Conservation (phyloP, 2,888 invertebrate species). For the Noctua janthina region DNA sequence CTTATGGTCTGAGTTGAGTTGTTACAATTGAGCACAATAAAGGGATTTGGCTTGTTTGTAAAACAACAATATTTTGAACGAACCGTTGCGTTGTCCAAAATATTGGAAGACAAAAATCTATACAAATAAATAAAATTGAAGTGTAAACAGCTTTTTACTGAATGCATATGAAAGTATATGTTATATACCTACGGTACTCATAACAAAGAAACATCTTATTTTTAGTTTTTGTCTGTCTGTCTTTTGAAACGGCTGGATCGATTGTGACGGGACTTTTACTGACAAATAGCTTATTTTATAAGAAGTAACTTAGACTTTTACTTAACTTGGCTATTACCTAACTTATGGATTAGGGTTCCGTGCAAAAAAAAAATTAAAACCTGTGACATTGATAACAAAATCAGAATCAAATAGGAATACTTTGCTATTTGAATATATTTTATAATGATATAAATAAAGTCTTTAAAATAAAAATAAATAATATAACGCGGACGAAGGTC, state of each 20-base stretch:
- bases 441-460: no score
- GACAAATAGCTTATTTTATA: no score
- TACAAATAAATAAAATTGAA: background rate
- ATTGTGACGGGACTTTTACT: no score
- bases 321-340: no score
- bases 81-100: background rate
- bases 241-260: no score
- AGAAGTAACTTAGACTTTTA: no score
- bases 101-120: background rate
- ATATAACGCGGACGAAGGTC: background rate
- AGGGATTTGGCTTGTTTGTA: conserved; percentile 42
- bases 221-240: no score
- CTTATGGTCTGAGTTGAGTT: conserved; percentile 56
- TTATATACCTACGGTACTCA: background rate
- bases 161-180: background rate
- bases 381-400: background rate
- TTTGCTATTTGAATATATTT: background rate
- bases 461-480: no score
- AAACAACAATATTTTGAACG: conserved; percentile 10
- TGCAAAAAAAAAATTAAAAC: background rate
- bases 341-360: background rate
- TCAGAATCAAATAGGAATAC: background rate
- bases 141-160: background rate
- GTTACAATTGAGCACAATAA: conserved; percentile 60
- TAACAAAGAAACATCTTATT: background rate